Percentiles rank a stretch among this genome's conserved stretches.
Evolutionary conservation across 2,113 vertebrate genomes (phyloP).

Genomic region (Austrofundulus limnaeus): DNA sequence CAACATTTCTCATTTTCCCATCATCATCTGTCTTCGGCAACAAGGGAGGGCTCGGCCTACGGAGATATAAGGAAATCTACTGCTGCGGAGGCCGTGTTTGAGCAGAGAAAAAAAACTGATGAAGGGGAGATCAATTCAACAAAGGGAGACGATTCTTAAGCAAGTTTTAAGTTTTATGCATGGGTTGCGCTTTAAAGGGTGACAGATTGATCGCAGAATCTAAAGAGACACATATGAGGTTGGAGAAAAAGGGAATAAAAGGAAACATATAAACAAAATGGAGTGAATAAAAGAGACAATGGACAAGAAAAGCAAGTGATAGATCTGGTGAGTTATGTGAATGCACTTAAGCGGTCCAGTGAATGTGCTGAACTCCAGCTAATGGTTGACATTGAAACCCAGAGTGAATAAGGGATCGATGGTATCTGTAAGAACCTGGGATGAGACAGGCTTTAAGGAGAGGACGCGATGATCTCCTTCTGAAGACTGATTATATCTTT

Average conservation of each 20-base stretch:
- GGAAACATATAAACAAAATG: slow-evolving; percentile 13
- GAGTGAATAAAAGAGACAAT: slow-evolving; percentile 25
- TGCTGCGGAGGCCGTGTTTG: slow-evolving; percentile 41
- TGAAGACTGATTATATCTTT: slow-evolving; percentile 60
- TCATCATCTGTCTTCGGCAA: slow-evolving; percentile 44
- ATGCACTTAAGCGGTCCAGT: slow-evolving; percentile 21
- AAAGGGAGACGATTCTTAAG: not conserved
- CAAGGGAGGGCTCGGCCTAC: slow-evolving; percentile 7
- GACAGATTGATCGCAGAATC: slow-evolving; percentile 4
- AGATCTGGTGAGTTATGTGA: slow-evolving; percentile 39
- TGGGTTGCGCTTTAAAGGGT: not conserved
- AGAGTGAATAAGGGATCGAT: slow-evolving; percentile 53
- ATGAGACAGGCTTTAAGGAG: slow-evolving; percentile 49
- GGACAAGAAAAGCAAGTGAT: slow-evolving; percentile 5
- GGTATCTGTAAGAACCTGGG: slow-evolving; percentile 40
- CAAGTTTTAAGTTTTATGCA: slow-evolving; percentile 4
- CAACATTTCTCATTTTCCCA: slow-evolving; percentile 45
- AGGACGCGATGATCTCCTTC: slow-evolving; percentile 55
- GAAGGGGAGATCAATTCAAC: slow-evolving; percentile 22
- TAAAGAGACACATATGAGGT: not conserved
- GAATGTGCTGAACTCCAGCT: slow-evolving; percentile 59
- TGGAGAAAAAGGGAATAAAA: not conserved
- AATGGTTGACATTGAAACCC: slow-evolving; percentile 61
- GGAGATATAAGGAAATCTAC: slow-evolving; percentile 37
- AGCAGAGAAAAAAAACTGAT: slow-evolving; percentile 48